Base-by-base conservation (phyloP, 1,140 invertebrate species). In the Lucilia cuprina region DNA sequence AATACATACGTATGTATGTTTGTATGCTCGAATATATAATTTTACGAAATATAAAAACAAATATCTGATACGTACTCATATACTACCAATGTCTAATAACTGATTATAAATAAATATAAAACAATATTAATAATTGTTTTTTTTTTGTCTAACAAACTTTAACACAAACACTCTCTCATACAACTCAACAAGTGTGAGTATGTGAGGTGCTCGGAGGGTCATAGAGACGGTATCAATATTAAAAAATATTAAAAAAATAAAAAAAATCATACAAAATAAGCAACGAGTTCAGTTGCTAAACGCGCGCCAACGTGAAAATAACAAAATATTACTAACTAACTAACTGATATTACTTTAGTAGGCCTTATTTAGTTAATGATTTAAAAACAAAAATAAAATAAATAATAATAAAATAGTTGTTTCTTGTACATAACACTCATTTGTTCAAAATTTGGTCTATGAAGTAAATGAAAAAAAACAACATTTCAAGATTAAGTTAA, bases 271-370 rank as follows among this genome's bases (percentile, higher is more conserved):
- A 41, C 41, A 10, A 55, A 47, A 21, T 55, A 5, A 82, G 49
- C 49, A 60, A 83, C 82, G 41, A 65, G 30, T 35, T 83, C 30
- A 83, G 82, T 83, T 30, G 50, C 35, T n/a, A 65, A 70, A 83
- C 50, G 82, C 55, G 82, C 50, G 50, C 65, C 82, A 74, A 65
- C 30, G 82, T 74, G 82, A n/a, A 70, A 35, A 74, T 70, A 83
- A 17, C 82, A 47, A 82, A 82, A 55, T 49, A 82, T 49, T 17
- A 55, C 4, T 5, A 55, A 55, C 49, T 25, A 78, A 78, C 9
- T 65, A 9, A 78, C 35, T 78, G 35, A 77, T 82, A 30, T 82
- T 50, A 35, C 10, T 41, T 41, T 41, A 41, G 41, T 41, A 41
- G 41, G 10, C 41, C 41, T 41, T 41, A 41, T 30, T 30, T 30